Evolutionary conservation across 2,113 vertebrate species (phyloP), one percentile per base, ranked within the genome.

Genomic region (Athene noctua): DNA sequence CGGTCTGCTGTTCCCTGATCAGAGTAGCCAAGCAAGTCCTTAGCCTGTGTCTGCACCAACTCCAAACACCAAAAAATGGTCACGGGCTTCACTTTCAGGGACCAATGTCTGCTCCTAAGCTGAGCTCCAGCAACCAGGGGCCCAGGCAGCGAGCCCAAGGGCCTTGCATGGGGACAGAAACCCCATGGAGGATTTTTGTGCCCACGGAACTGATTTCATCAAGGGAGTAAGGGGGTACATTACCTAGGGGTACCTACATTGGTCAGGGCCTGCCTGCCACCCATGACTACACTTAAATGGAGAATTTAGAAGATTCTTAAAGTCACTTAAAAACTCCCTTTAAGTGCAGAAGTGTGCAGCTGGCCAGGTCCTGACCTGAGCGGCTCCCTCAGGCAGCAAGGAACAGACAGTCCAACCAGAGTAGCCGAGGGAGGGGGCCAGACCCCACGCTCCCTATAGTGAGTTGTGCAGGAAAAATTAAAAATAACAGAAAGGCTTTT

Each of bases 311-410:
- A 61, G 29, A 79, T 15, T 34, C 22, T 51, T 34, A 12, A 44
- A 67, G 54, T 36, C 40, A 23, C 18, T 44, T 42, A 11, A 51
- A 70, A 44, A 16, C 16, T 13, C 32, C n/a, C 15, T 55, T 36
- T 17, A n/a, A 74, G 30, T 51, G 22, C 30, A 57, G 13, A 68
- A 85, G 6, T 10, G 20, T n/a, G 51, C 46, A 58, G 18, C 1
- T 0, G 34, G 32, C 29, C 51, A 74, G 63, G 17, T 10, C 0
- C 4, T 23, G 38, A 77, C 6, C 42, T 1, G 1, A 54, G 34
- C 1, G 18, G 34, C 15, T 71, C 30, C 44, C 30, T 54, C 2
- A 0, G 15, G 23, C 34, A 42, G 8, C 0, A 19, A 27, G 30
- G 11, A 61, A 38, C 29, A 63, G 32, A 51, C 1, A 0, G 59